Conservation (phyloP, 2,888 invertebrate species). For the Ferrisia virgata region DNA sequence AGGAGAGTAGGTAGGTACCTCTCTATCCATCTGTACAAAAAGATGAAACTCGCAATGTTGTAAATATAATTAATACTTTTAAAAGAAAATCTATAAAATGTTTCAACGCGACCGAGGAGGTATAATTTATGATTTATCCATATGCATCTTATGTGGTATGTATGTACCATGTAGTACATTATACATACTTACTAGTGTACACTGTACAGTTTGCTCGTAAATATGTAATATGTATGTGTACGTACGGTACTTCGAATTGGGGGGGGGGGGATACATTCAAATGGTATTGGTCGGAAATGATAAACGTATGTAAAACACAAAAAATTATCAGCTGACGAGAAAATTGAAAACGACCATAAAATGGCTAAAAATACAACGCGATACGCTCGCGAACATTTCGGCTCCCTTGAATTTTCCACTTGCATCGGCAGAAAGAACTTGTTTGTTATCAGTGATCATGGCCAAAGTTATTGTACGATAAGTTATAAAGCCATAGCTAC, state of each 20-base stretch:
- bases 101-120: not conserved
- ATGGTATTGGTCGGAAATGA: not conserved
- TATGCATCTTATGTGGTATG: not conserved
- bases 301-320: too few relatives aligned
- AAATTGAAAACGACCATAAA: not conserved
- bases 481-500: not conserved
- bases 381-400: not conserved
- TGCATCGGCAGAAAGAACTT: not conserved
- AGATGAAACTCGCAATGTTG: not conserved
- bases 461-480: constrained; percentile 14
- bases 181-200: not conserved
- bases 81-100: not conserved
- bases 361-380: not conserved
- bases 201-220: too few relatives aligned
- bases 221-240: too few relatives aligned
- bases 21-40: not conserved
- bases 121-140: constrained; percentile 27
- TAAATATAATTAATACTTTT: constrained; percentile 20
- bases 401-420: not conserved
- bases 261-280: too few relatives aligned
- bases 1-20: not conserved
- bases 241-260: too few relatives aligned
- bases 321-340: not conserved
- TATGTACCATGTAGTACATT: not conserved
- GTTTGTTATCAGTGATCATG: constrained; percentile 1